Evolutionary conservation across 1,140 invertebrate genomes (phyloP), one percentile per base, ranked within the genome.

Genomic region (Drosophila eugracilis): DNA sequence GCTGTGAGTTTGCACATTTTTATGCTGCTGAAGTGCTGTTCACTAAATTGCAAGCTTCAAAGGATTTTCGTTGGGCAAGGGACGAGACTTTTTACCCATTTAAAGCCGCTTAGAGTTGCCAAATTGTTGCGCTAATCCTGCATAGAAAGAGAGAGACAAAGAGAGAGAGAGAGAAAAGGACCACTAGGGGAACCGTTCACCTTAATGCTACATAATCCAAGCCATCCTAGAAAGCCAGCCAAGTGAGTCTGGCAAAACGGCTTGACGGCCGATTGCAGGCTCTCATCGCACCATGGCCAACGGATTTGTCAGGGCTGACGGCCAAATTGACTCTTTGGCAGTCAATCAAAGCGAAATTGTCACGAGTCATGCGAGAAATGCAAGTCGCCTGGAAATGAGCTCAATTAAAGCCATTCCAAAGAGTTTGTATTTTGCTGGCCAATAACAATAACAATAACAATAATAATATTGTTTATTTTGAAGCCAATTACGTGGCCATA

Each of bases 341-440:
- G 59, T 15, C 42, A 32, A 47, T 70, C 44, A 44, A 54, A 50
- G 45, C 44, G 59, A 80, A 72, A 60, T 47, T 39, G 48, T 57
- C 22, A n/a, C 37, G 36, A 80, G 58, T 44, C 80, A 74, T 80
- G 77, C 62, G 63, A 86, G 70, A 72, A 75, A 66, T 73, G 57
- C 62, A 76, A 63, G 66, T 60, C 22, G 59, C 71, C 62, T 59
- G 22, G 41, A 54, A 72, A 69, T 39, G 14, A 45, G 53, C 60
- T 44, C 76, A 84, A 84, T 84, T 86, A 84, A 65, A 67, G 50
- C 44, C 53, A 76, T 63, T 74, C n/a, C 65, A n/a, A 55, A 34
- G 30, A 21, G 28, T 37, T 57, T 34, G 32, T 55, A 24, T 63
- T 42, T 39, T 63, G 28, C 36, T 50, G 19, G 28, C 37, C 47